Evolutionary conservation across 2,797 vertebrate species (phyloP), one percentile per base, ranked within the genome.

Genomic region (Hafferia zeledoni): DNA sequence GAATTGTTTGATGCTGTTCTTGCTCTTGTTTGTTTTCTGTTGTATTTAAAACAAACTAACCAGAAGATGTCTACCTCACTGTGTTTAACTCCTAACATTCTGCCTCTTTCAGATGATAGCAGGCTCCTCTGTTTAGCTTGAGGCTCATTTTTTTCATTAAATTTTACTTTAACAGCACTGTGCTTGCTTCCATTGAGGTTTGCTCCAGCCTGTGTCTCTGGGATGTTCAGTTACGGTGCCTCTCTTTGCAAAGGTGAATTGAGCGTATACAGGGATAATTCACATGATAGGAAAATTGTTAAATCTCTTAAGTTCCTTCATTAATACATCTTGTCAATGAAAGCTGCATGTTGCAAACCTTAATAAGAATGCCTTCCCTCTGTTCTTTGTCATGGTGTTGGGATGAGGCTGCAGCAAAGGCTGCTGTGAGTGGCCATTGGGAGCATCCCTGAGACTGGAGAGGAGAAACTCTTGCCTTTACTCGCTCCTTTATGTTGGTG

Each of bases 91-190:
- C 30, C 61, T 87, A 57, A 53, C 6, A 17, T 57, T 56, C 41
- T 9, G 31, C 74, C 87, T 75, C 30, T 86, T 76, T 90, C 1
- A 10, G 13, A 18, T 52, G n/a, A n/a, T 74, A 71, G 31, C 44
- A 65, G 3, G 8, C 50, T 83, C 19, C n/a, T 82, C 24, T 64
- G 31, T 70, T 64, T 90, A 61, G 43, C 83, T 68, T 9, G 53
- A 90, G 59, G 69, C 19, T 78, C 11, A 0, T 57, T 44, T 81
- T 93, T 94, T 86, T 91, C 72, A 65, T 90, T 78, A 81, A 27
- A 41, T 83, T 91, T 88, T 79, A 65, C 43, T 59, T 91, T 52
- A 83, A 27, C 35, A 65, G 17, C 18, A 13, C 28, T 8, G 0
- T 59, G n/a, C 35, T 87, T 39, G 13, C 46, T 64, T 53, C 5